phyloP scores from a whole-genome alignment of 2,797 vertebrate species.

The Hafferia zeledoni region DNA sequence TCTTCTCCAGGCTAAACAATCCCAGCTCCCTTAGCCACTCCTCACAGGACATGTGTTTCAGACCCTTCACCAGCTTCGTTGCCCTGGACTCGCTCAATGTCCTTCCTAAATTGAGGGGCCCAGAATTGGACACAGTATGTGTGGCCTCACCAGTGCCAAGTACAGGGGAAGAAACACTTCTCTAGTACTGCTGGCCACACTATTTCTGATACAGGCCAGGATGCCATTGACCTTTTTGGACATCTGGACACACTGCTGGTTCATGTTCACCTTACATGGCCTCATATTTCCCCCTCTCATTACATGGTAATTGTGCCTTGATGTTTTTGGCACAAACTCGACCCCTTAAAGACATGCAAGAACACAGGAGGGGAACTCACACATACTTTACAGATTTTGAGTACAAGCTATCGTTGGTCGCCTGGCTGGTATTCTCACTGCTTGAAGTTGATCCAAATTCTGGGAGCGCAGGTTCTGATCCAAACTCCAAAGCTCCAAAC shows the following conservation, averaged over 20 bases:
- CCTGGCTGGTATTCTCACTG: conserved; percentile 79
- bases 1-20: neutral
- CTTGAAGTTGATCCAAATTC: conserved; percentile 86
- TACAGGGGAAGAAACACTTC: neutral
- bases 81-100: neutral
- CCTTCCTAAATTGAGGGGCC: neutral
- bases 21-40: neutral
- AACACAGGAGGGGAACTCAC: neutral
- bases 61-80: neutral
- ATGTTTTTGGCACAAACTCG: neutral
- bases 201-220: neutral
- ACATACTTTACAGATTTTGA: conserved; percentile 88
- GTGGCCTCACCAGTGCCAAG: neutral
- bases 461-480: conserved; percentile 86
- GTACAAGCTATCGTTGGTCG: conserved; percentile 85
- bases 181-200: neutral
- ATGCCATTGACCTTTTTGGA: neutral
- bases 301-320: neutral
- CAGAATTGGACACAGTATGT: neutral
- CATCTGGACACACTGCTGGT: neutral
- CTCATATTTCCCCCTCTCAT: neutral
- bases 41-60: neutral
- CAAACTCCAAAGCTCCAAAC: conserved; percentile 75
- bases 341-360: neutral
- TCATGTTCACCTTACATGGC: neutral